phyloP scores from a whole-genome alignment of 2,113 vertebrate species.

The Garra rufa region DNA sequence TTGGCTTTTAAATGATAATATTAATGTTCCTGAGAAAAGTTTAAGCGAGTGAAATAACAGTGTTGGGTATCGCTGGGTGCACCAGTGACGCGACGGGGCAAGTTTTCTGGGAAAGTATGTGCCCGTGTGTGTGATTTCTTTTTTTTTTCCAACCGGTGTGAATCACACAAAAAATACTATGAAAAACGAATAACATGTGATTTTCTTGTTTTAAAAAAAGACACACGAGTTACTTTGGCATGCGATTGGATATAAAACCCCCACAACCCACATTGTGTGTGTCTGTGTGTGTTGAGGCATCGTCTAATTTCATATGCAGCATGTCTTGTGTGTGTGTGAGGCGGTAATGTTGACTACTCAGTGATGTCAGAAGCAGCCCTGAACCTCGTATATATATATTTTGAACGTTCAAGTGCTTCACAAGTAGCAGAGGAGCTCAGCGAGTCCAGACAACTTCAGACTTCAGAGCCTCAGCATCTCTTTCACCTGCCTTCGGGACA shows the following conservation, averaged over 20 bases:
- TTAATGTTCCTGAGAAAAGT: slow-evolving; percentile 64
- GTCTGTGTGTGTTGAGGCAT: slow-evolving; percentile 56
- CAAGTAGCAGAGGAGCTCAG: slow-evolving; percentile 37
- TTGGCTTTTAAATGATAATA: slow-evolving; percentile 62
- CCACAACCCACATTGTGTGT: slow-evolving; percentile 33
- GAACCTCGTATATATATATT: slow-evolving; percentile 67
- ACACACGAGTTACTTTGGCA: slow-evolving; percentile 49
- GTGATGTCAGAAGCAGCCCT: slow-evolving; percentile 76
- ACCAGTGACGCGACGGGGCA: slow-evolving; percentile 62
- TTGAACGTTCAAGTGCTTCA: slow-evolving; percentile 47
- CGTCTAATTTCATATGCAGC: slow-evolving; percentile 69
- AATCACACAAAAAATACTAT: slow-evolving; percentile 43
- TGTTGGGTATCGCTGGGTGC: slow-evolving; percentile 48
- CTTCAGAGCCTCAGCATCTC: slow-evolving; percentile 8
- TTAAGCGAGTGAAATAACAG: slow-evolving; percentile 62
- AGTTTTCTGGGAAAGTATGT: slow-evolving; percentile 34
- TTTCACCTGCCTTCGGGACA: background rate
- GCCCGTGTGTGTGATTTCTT: background rate
- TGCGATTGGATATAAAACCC: slow-evolving; percentile 37
- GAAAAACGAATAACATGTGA: slow-evolving; percentile 46
- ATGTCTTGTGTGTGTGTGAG: slow-evolving; percentile 59
- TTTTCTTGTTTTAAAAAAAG: slow-evolving; percentile 33
- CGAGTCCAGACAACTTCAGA: slow-evolving; percentile 43
- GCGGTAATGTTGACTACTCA: slow-evolving; percentile 61
- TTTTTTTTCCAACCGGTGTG: slow-evolving; percentile 48